These are phyloP conservation scores for Cydia splendana DNA, from an alignment of 1,140 invertebrate genomes.

Conservation along the genomic window DNA sequence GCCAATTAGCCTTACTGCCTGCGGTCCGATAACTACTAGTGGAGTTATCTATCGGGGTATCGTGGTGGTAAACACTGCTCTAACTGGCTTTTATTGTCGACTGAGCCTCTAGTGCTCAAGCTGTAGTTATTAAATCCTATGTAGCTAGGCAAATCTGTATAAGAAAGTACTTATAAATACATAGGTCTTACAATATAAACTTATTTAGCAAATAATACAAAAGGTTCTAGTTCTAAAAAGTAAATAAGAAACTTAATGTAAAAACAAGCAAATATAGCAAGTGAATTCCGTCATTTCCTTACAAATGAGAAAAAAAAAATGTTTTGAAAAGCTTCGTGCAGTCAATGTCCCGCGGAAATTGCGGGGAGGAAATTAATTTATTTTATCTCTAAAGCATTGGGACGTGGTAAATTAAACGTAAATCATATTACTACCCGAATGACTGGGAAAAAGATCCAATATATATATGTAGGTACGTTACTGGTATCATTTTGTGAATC, in stretches of 20 bases:
- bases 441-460: background rate
- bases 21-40: slow-evolving; percentile 64
- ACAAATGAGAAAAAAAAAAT: slow-evolving; percentile 19
- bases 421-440: background rate
- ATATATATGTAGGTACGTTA: too few species aligned
- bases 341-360: slow-evolving; percentile 19
- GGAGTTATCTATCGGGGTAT: slow-evolving; percentile 65
- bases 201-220: too few species aligned
- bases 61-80: slow-evolving; percentile 56
- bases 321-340: background rate
- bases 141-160: too few species aligned
- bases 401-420: slow-evolving; percentile 27
- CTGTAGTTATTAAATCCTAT: background rate
- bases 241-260: background rate
- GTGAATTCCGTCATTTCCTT: slow-evolving; percentile 20
- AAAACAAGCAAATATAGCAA: background rate
- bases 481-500: background rate
- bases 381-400: slow-evolving; percentile 25
- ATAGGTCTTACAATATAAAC: too few species aligned
- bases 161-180: too few species aligned
- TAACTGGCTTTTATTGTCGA: slow-evolving; percentile 39
- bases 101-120: background rate
- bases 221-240: background rate
- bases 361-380: slow-evolving; percentile 30
- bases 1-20: slow-evolving; percentile 73